Base-by-base conservation (phyloP, 2,113 vertebrate genomes). In the Percopsis transmontana region DNA sequence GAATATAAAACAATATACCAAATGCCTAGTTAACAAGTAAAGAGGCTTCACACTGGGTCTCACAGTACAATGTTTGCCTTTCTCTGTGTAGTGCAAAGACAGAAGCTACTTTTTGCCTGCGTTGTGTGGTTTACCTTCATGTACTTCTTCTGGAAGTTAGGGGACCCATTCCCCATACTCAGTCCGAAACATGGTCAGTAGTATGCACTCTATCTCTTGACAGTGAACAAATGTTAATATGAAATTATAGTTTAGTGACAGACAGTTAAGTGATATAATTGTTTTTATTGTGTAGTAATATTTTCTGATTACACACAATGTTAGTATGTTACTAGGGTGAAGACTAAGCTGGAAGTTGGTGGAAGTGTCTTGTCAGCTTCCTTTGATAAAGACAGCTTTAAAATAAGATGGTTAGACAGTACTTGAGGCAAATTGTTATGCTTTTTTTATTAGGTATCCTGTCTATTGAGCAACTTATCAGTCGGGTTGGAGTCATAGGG, bases 61-160 rank as follows among this genome's bases (percentile, higher is more conserved):
- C 0, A 59, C 27, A 23, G 7, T 42, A 21, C 42, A 18, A 8
- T 24, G 0, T 58, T 67, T 48, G 6, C 48, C 2, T 77, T 14
- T 79, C 7, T 80, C 4, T 70, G 0, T 82, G 73, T 61, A 99
- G 97, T 99, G 79, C 95, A 96, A 54, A 94, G 93, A 82, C 96
- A 97, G 82, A 94, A 91, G 70, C 89, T 99, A 50, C 93, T 98
- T 58, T 98, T 99, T 62, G 92, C 97, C 0, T 99, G 97, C 81
- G 92, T 95, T 76, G 80, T 99, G 33, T 99, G 97, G 97, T 88
- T 99, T 79, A 96, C 97, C 1, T 99, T 99, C 82, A 99, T 99
- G 96, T 99, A 98, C 90, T 99, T 99, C 93, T 99, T 99, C 88
- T 99, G 97, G 97, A 99, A 98, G 83, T 1, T 99, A 74, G 97